Evolutionary conservation across 2,888 invertebrate genomes (phyloP), one percentile per base, ranked within the genome.

Genomic region (Orthosia gracilis): DNA sequence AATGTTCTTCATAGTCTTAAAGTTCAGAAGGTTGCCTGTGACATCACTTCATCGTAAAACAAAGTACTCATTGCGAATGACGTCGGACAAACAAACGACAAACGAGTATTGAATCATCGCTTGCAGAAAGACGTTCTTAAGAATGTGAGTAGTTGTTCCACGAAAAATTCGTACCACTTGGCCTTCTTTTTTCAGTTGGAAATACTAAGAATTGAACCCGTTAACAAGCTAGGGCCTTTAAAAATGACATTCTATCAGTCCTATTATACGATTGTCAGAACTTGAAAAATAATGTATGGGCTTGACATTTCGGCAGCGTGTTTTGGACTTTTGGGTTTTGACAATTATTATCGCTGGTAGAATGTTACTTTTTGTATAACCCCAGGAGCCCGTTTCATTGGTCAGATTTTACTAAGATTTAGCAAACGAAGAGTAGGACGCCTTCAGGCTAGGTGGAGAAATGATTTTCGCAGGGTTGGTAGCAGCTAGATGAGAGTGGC

Each of bases 51-150:
- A 17, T 52, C 58, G 58, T 78, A 58, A 74, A 78, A 31, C 47
- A 52, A 59, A 47, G 69, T 77, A 52, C n/a, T 47, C 23, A 69
- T 21, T 69, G 58, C 54, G 5, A 3, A 23, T 74, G 71, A 74
- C 79, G 79, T 78, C 58, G 78, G 18, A 45, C 18, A 40, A 40
- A 31, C 26, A 45, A 21, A 12, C 57, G 21, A 23, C 26, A 50
- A 21, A 13, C 61, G 26, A 11, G 23, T n/a, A 17, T 26, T 57
- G 76, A 75, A 50, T 23, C 47, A 81, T 81, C 11, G 55, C 74
- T 57, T 62, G 75, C 31, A 59, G 69, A 23, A 45, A 13, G 49
- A 1, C 23, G 45, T 62, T 71, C 61, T 50, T 73, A 18, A 50
- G 57, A 74, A 13, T 74, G 45, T 50, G 12, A 62, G 45, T 50